Base-by-base conservation (phyloP, 1,140 invertebrate species). In the Leptinotarsa lineolata region DNA sequence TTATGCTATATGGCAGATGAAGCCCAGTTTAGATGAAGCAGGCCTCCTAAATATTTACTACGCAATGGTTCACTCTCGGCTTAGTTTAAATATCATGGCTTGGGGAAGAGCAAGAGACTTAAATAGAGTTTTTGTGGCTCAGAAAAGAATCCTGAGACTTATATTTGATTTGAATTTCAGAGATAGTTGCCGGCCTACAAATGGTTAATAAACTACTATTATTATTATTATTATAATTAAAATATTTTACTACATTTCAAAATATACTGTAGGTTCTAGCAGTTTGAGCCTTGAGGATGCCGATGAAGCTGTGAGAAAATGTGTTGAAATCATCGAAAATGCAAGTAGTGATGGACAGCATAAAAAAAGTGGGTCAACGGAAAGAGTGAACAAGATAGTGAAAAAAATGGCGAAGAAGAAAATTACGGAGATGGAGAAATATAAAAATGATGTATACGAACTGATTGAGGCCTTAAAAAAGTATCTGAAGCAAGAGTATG, bases 401-500 rank as follows among this genome's bases (percentile, higher is more conserved):
- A 78, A 80, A 44, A 79, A 79, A 69, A 44, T 81, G 63, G 70
- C 72, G 58, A 80, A 79, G 63, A 72, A 76, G 24, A 79, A 81
- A 68, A 65, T 77, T n/a, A 67, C 48, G 18, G 77, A 80, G 18
- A 18, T 79, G 22, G 76, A 80, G 16, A 77, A 77, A 44, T 65
- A 74, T 46, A 80, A 77, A 70, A 77, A 71, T 58, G 80, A 81
- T 45, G 68, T 79, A 4, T 68, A 79, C 64, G 80, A 80, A 12
- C 66, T 78, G 18, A 74, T 72, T 21, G 76, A 79, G 15, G 74
- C 77, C 18, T 59, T 81, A 20, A 80, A 77, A 44, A 80, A 78
- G 70, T 81, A 76, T 73, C 39, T 81, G 13, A 75, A 72, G 44
- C 72, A 78, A 16, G 64, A 74, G 48, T 92, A 92, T 80, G 93